Percentiles rank a stretch among this genome's conserved stretches.
phyloP scores from a whole-genome alignment of 2,888 invertebrate species.

The Agrotis clavis region DNA sequence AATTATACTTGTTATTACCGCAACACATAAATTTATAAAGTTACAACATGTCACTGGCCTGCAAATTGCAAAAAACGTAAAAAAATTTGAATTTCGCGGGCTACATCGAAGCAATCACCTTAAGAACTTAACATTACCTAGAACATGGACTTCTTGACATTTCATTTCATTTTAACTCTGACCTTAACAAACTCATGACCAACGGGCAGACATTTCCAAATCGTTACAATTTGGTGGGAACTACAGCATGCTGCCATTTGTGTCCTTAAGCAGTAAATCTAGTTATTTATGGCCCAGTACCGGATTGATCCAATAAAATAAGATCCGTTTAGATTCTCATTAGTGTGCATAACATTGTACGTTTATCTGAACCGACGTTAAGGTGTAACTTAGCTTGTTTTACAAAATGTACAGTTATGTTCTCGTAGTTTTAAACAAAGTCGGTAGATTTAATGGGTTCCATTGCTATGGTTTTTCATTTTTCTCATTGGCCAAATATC shows the following conservation, averaged over 20 bases:
- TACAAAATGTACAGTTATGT: conserved; percentile 18
- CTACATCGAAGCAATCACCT: too few relatives aligned
- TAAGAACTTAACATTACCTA: neutral
- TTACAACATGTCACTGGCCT: too few relatives aligned
- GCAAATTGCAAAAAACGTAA: too few relatives aligned
- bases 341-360: conserved; percentile 50
- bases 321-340: conserved; percentile 48
- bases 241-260: conserved; percentile 7
- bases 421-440: neutral
- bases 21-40: too few relatives aligned
- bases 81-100: too few relatives aligned
- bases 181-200: conserved; percentile 8
- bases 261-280: conserved; percentile 25
- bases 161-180: conserved; percentile 1
- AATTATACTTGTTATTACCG: too few relatives aligned
- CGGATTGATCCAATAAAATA: conserved; percentile 44
- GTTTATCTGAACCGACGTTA: conserved; percentile 26
- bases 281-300: conserved; percentile 31
- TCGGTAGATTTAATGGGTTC: neutral
- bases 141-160: neutral
- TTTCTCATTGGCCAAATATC: too few relatives aligned
- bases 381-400: conserved; percentile 37
- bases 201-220: conserved; percentile 2
- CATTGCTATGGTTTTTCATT: too few relatives aligned
- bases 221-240: conserved; percentile 33